Conservation (phyloP, 2,113 vertebrate species). For the Henicopernis longicauda region DNA sequence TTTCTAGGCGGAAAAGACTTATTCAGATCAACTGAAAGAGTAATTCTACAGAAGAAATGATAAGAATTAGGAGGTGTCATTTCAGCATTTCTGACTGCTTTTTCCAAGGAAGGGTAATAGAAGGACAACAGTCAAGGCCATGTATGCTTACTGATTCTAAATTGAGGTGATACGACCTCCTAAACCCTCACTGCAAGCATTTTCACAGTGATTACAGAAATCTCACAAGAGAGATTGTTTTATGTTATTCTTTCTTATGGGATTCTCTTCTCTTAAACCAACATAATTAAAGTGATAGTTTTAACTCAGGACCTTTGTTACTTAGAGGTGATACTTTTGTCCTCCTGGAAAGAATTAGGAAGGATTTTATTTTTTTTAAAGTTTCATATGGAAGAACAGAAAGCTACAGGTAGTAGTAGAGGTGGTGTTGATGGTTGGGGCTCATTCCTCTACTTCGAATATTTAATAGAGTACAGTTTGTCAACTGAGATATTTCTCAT, state of each 20-base stretch:
- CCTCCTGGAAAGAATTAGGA: not conserved
- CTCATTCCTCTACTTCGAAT: not conserved
- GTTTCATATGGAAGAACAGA: not conserved
- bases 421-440: not conserved
- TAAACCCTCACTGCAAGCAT: not conserved
- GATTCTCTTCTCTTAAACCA: not conserved
- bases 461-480: not conserved
- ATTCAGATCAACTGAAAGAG: not conserved
- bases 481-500: not conserved
- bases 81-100: not conserved
- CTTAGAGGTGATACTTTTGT: not conserved
- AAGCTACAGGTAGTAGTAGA: not conserved
- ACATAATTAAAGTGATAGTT: not conserved
- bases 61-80: not conserved
- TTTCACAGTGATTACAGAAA: not conserved
- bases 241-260: not conserved
- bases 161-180: not conserved
- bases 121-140: not conserved
- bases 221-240: not conserved
- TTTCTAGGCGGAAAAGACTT: not conserved
- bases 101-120: not conserved
- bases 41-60: not conserved
- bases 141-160: not conserved
- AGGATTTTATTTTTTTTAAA: not conserved
- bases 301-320: not conserved